phyloP scores from a whole-genome alignment of 2,797 vertebrate genomes.

The Alcedo quadribrachys region DNA sequence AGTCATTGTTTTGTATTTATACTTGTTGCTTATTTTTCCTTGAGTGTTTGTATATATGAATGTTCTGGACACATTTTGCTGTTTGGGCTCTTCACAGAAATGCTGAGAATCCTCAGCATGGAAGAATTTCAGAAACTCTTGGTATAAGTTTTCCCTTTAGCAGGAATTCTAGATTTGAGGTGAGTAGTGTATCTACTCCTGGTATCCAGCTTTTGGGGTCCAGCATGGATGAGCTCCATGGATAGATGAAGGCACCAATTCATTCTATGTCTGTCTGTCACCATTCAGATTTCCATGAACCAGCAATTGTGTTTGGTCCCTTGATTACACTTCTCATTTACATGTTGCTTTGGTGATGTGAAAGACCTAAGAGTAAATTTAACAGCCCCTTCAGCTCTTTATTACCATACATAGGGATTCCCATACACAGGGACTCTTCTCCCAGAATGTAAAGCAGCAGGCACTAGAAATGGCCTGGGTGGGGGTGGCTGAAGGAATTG shows the following conservation, averaged over 20 bases:
- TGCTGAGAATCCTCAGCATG: neutral
- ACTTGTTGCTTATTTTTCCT: neutral
- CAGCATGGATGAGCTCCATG: neutral
- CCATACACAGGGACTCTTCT: neutral
- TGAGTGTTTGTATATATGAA: neutral
- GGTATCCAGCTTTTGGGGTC: neutral
- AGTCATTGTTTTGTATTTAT: neutral
- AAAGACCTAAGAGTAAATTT: neutral
- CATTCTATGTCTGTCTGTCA: neutral
- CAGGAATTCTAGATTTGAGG: neutral
- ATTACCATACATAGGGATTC: neutral
- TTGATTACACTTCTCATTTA: neutral
- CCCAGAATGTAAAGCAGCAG: neutral
- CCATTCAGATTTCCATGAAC: neutral
- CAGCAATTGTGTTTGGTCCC: neutral
- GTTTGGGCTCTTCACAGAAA: neutral
- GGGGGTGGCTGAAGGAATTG: neutral
- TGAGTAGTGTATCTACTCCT: neutral
- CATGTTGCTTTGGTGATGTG: fast-evolving
- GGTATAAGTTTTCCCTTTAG: neutral
- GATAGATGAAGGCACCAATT: neutral
- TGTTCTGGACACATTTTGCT: neutral
- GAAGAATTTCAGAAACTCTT: neutral
- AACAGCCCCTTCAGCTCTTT: neutral
- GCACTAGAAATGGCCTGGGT: neutral